Base-by-base conservation (phyloP, 2,113 vertebrate genomes). In the Phylloscopus trochilus region DNA sequence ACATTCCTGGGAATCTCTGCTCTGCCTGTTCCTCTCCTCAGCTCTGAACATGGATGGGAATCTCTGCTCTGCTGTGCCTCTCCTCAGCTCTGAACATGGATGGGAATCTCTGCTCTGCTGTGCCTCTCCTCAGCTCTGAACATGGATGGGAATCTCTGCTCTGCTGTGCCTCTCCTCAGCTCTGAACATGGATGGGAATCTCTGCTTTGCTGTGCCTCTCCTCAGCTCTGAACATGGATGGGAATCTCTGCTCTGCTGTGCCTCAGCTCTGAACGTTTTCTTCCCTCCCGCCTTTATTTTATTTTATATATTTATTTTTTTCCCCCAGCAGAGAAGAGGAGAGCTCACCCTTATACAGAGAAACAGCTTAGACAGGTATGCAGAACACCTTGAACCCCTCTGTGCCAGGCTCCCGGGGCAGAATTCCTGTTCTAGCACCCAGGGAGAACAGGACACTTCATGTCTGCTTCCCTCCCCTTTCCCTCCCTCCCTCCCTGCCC, bases 321-420 rank as follows among this genome's bases (percentile, higher is more conserved):
- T 73, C 87, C 85, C 41, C 46, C 92, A 98, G 97, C 97, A 72
- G 98, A 96, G n/a, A 97, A 97, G 88, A 98, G 97, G 81, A 97
- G 98, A 92, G 97, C 96, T 93, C 97, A 97, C 96, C 97, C 97
- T 33, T 96, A 96, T 87, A 78, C 83, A 81, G 95, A 92, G 91
- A 96, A 92, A 23, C 95, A 63, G 77, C 89, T 74, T 8, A 72
- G 68, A 37, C 98, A 96, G 97, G 98, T 99, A 95, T 95, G 98
- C 92, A 91, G 31, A 83, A 63, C 79, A 63, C 64, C 89, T 55
- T 28, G 56, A 67, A 3, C 51, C 24, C 87, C 2, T 2, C 15
- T 15, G 44, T 94, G 88, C 89, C 94, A 94, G 92, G 44, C 89
- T 96, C 87, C 95, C 4, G 66, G 51, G 90, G 92, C 93, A 31